Conservation (phyloP, 1,140 invertebrate species). For the Halotydeus destructor region DNA sequence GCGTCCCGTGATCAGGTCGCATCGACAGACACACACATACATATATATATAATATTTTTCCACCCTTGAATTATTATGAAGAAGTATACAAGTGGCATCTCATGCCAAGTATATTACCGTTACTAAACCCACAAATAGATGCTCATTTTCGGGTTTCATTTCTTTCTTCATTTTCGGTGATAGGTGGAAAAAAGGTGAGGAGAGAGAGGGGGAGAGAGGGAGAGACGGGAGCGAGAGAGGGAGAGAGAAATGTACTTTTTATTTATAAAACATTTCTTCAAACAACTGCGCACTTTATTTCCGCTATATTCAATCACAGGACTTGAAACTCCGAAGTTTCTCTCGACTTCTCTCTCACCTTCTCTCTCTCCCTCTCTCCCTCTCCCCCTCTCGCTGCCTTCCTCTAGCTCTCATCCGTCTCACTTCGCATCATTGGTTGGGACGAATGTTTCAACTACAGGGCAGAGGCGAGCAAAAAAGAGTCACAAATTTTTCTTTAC, state of each 20-base stretch:
- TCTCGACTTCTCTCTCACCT: background rate
- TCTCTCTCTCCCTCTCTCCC: background rate
- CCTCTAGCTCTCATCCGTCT: no score
- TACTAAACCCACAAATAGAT: no score
- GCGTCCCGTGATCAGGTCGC: no score
- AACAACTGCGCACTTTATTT: background rate
- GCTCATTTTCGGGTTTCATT: background rate
- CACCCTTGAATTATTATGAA: no score
- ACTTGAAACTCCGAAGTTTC: background rate
- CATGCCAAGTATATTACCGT: no score
- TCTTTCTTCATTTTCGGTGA: background rate
- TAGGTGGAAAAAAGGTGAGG: background rate
- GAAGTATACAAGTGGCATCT: no score
- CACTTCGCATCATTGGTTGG: no score
- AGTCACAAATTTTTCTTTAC: no score
- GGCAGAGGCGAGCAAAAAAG: no score
- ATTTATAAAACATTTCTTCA: background rate
- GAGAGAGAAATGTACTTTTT: background rate
- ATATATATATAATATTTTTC: no score
- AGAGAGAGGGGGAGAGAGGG: background rate
- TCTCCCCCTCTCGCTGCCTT: constrained; percentile 1
- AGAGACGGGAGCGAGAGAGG: background rate
- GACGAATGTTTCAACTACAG: no score
- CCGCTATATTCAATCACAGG: background rate
- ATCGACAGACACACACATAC: no score